Conservation (phyloP, 2,797 vertebrate genomes). For the Knipowitschia caucasica region DNA sequence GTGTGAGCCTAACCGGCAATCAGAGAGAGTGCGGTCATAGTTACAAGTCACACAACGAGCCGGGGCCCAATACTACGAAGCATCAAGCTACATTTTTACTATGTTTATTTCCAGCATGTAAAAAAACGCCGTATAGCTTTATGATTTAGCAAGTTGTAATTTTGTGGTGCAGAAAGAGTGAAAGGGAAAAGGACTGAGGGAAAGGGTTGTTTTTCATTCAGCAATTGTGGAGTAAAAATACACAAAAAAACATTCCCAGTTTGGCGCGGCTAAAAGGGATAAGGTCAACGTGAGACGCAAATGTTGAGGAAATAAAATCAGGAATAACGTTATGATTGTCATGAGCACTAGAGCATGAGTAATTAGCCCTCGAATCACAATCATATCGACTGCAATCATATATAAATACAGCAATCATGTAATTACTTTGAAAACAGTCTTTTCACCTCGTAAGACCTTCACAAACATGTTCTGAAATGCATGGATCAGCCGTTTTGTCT, state of each 20-base stretch:
- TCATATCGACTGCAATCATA: no score
- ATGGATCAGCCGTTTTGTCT: no score
- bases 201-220: slow-evolving; percentile 66
- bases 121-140: slow-evolving; percentile 69
- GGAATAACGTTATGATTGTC: not conserved
- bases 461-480: no score
- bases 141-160: slow-evolving; percentile 76
- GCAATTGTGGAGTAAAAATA: slow-evolving; percentile 52
- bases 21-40: slow-evolving; percentile 58
- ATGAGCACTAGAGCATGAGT: not conserved
- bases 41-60: slow-evolving; percentile 67
- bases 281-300: slow-evolving; percentile 1
- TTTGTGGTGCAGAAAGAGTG: slow-evolving; percentile 77
- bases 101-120: slow-evolving; percentile 71
- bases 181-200: slow-evolving; percentile 62
- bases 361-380: no score
- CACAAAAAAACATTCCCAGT: slow-evolving; percentile 39
- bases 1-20: slow-evolving; percentile 67
- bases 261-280: slow-evolving; percentile 32
- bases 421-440: no score
- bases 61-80: slow-evolving; percentile 41
- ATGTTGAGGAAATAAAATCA: not conserved
- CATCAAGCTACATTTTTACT: slow-evolving; percentile 39
- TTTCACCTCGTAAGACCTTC: no score
- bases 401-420: no score